phyloP scores from a whole-genome alignment of 2,888 invertebrate species.

The Cheilosia variabilis region DNA sequence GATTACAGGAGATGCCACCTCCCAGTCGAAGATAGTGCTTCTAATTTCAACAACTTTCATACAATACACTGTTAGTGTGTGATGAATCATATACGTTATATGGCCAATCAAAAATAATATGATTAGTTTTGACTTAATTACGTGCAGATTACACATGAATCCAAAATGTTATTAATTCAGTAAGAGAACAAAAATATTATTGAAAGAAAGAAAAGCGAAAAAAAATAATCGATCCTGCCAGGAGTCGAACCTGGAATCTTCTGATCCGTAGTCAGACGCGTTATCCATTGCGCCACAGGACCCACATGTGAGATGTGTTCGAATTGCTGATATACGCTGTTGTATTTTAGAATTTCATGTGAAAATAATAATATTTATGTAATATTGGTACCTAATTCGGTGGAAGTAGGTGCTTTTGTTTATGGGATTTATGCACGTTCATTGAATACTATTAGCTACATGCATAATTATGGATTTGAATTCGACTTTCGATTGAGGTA shows the following conservation, averaged over 20 bases:
- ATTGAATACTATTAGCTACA: not conserved
- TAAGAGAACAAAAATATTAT: not conserved
- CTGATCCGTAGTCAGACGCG: slow-evolving; percentile 76
- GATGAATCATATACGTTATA: not conserved
- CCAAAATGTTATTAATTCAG: not conserved
- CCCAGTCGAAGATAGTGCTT: slow-evolving; percentile 86
- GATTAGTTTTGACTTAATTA: too few species aligned
- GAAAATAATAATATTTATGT: too few species aligned
- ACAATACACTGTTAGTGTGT: not conserved
- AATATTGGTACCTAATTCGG: too few species aligned
- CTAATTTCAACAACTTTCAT: slow-evolving; percentile 39
- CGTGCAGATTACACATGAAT: not conserved
- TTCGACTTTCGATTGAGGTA: not conserved
- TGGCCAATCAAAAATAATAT: not conserved
- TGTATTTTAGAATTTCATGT: too few species aligned
- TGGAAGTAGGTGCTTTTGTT: too few species aligned
- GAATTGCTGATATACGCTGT: not conserved
- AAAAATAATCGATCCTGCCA: slow-evolving; percentile 69
- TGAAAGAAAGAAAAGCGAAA: slow-evolving; percentile 25
- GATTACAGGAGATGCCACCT: slow-evolving; percentile 98
- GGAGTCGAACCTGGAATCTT: slow-evolving; percentile 76
- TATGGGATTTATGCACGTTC: too few species aligned
- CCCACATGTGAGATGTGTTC: not conserved
- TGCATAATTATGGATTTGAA: not conserved
- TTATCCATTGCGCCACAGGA: slow-evolving; percentile 76